These are phyloP conservation scores for Rhyzopertha dominica DNA, from an alignment of 1,140 invertebrate species.

Conservation along the genomic window DNA sequence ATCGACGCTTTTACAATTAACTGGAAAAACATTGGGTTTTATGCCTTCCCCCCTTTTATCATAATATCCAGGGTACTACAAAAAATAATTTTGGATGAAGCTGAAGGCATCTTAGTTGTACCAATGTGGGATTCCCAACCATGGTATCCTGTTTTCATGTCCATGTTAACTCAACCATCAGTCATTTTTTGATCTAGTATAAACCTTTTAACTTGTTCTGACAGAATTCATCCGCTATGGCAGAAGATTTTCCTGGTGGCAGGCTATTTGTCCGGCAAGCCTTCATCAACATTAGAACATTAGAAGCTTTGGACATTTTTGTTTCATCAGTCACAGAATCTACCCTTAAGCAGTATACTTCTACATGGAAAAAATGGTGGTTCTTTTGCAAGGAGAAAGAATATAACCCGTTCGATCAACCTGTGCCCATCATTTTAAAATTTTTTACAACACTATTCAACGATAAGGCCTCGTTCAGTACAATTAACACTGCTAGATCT, in stretches of 20 bases:
- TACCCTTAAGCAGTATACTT: not conserved
- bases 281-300: not conserved
- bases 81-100: not conserved
- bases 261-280: conserved; percentile 25
- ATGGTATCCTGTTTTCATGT: conserved; percentile 32
- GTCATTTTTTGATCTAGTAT: conserved; percentile 13
- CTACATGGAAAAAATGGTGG: not conserved
- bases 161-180: conserved; percentile 6
- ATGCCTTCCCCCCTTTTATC: conserved; percentile 1
- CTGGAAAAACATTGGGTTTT: conserved; percentile 1
- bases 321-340: not conserved
- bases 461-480: too few relatives aligned
- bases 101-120: not conserved
- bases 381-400: not conserved
- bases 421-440: too few relatives aligned
- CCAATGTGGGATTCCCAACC: conserved; percentile 19
- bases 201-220: conserved; percentile 16
- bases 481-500: too few relatives aligned
- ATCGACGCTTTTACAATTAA: conserved; percentile 2
- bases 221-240: conserved; percentile 20
- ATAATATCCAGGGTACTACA: not conserved
- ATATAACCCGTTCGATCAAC: not conserved
- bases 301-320: not conserved
- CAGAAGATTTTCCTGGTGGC: conserved; percentile 28
- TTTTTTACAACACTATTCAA: too few relatives aligned